A percentile compares a stretch with the other conserved stretches of the same genome.
These are phyloP conservation scores for Lutraria rhynchaena DNA, from an alignment of 1,140 invertebrate genomes.

Conservation along the genomic window DNA sequence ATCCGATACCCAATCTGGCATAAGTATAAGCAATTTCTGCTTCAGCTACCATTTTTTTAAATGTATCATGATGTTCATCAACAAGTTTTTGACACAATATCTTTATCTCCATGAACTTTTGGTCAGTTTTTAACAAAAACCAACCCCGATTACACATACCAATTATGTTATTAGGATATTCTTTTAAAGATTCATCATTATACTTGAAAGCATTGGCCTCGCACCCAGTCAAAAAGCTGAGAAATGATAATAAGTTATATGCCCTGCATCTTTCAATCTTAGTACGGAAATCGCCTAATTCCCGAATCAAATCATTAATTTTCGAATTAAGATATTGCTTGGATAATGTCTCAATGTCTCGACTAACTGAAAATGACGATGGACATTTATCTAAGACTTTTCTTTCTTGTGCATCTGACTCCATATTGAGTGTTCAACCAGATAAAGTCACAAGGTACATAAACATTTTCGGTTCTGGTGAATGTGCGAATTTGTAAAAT, in stretches of 20 bases:
- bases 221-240: not conserved
- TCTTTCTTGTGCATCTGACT: too few relatives aligned
- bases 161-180: constrained; percentile 1
- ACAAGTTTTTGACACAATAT: not conserved
- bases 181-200: not conserved
- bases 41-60: not conserved
- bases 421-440: too few relatives aligned
- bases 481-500: too few relatives aligned
- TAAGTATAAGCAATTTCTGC: constrained; percentile 31
- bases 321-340: too few relatives aligned
- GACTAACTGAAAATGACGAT: too few relatives aligned
- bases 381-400: too few relatives aligned
- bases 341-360: too few relatives aligned
- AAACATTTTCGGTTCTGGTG: too few relatives aligned
- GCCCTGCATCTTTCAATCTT: constrained; percentile 9
- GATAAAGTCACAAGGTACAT: too few relatives aligned
- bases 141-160: not conserved
- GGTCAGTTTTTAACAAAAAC: not conserved
- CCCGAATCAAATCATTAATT: too few relatives aligned
- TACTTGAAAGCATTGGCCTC: not conserved
- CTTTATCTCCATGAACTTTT: not conserved
- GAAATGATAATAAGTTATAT: constrained; percentile 24
- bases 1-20: not conserved
- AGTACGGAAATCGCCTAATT: not conserved
- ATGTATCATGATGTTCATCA: not conserved